Percentiles rank a stretch among this genome's conserved stretches.
These are phyloP conservation scores for Oryzias woworae DNA, from an alignment of 2,113 vertebrate genomes.

Conservation along the genomic window DNA sequence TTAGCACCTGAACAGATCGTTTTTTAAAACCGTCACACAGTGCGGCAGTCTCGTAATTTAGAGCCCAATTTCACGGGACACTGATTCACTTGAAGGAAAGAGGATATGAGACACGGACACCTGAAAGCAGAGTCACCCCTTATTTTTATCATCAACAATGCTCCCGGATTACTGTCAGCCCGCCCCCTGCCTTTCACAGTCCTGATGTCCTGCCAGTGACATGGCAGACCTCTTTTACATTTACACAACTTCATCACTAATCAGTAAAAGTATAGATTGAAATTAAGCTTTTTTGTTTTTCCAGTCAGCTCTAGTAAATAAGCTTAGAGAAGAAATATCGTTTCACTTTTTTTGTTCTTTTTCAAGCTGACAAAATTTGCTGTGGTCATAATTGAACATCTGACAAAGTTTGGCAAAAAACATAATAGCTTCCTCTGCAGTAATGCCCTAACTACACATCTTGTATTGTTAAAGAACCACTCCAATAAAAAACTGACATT, in stretches of 20 bases:
- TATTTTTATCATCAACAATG: constrained; percentile 46
- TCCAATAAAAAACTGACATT: too few species aligned
- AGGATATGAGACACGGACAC: constrained; percentile 42
- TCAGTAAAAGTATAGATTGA: constrained; percentile 7
- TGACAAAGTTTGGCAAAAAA: neutral
- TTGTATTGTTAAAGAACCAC: neutral
- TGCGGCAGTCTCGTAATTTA: constrained; percentile 81
- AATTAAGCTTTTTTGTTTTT: neutral
- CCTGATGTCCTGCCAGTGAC: constrained; percentile 6
- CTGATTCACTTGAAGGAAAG: constrained; percentile 86
- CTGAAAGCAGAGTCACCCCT: constrained; percentile 47
- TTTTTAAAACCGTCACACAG: constrained; percentile 73
- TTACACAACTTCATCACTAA: constrained; percentile 25
- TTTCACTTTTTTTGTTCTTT: neutral
- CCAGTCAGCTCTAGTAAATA: neutral
- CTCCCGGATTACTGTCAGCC: constrained; percentile 20
- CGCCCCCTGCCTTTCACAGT: neutral
- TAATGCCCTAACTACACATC: neutral
- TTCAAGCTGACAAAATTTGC: too few species aligned
- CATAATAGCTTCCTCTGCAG: neutral
- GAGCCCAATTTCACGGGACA: constrained; percentile 92
- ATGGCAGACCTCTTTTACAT: constrained; percentile 10
- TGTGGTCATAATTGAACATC: neutral
- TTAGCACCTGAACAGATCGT: constrained; percentile 69
- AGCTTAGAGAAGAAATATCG: neutral